Conservation (phyloP, 2,113 vertebrate species). For the Aptenodytes patagonicus region DNA sequence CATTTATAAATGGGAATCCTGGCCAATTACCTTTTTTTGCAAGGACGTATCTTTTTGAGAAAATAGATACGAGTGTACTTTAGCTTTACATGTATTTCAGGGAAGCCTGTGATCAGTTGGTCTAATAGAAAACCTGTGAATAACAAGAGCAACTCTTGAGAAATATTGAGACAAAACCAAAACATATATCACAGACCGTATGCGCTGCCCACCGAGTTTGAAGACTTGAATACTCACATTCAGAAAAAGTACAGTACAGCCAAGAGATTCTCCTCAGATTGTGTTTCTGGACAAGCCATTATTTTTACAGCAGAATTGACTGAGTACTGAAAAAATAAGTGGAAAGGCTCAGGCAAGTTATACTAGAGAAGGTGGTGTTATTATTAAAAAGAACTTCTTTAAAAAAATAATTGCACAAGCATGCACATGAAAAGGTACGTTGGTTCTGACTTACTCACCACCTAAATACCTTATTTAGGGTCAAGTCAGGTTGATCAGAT, state of each 20-base stretch:
- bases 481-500: constrained; percentile 36
- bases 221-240: not conserved
- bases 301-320: not conserved
- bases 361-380: not conserved
- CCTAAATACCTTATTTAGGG: constrained; percentile 4
- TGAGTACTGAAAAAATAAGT: not conserved
- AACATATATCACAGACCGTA: not conserved
- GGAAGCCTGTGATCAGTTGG: not conserved
- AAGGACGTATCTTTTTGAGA: not conserved
- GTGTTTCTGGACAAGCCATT: not conserved
- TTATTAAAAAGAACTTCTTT: constrained; percentile 16
- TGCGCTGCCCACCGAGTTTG: not conserved
- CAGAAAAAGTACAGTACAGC: not conserved
- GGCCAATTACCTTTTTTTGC: not conserved
- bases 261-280: not conserved
- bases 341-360: not conserved
- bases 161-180: not conserved
- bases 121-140: not conserved
- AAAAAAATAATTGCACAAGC: constrained; percentile 25
- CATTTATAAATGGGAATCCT: not conserved
- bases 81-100: not conserved
- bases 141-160: not conserved
- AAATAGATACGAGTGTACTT: not conserved
- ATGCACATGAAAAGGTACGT: constrained; percentile 44
- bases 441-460: constrained; percentile 45